Evolutionary conservation across 2,797 vertebrate genomes (phyloP).

Genomic region (Tamandua tetradactyla): DNA sequence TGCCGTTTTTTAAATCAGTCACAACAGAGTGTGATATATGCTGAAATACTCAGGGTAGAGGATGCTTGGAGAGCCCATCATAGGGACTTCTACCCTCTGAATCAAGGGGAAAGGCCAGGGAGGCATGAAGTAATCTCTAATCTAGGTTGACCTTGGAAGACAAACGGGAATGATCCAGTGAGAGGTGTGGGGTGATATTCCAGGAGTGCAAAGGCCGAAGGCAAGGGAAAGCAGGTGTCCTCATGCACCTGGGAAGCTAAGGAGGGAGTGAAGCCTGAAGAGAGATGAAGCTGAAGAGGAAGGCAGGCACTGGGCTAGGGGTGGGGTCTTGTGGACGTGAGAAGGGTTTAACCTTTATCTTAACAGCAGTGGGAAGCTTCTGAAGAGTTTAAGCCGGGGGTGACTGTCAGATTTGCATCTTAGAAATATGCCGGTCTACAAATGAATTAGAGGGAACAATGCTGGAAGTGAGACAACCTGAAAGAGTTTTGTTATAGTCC

Average conservation of each 20-base stretch:
- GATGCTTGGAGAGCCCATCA: fast-evolving
- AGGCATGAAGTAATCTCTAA: not conserved
- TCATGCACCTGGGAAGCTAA: fast-evolving
- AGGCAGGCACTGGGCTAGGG: fast-evolving
- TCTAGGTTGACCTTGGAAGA: not conserved
- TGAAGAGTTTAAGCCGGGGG: not conserved
- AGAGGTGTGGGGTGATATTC: too few relatives aligned
- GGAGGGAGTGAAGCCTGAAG: not conserved
- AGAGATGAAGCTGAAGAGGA: not conserved
- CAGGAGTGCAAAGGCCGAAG: not conserved
- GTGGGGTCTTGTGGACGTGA: too few relatives aligned
- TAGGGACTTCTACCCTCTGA: fast-evolving
- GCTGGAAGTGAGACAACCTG: too few relatives aligned
- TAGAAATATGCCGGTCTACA: not conserved
- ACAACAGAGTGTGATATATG: not conserved
- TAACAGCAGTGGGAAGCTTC: not conserved
- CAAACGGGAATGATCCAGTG: fast-evolving
- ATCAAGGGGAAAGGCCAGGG: too few relatives aligned
- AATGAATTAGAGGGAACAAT: not conserved
- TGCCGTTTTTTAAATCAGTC: not conserved
- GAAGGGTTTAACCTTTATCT: not conserved
- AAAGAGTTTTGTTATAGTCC: not conserved
- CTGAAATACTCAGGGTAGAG: not conserved
- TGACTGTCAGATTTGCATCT: not conserved
- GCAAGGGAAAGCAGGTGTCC: not conserved